Percentiles rank a stretch among this genome's conserved stretches.
Conservation (phyloP, 1,140 invertebrate species). For the Phortica variegata region DNA sequence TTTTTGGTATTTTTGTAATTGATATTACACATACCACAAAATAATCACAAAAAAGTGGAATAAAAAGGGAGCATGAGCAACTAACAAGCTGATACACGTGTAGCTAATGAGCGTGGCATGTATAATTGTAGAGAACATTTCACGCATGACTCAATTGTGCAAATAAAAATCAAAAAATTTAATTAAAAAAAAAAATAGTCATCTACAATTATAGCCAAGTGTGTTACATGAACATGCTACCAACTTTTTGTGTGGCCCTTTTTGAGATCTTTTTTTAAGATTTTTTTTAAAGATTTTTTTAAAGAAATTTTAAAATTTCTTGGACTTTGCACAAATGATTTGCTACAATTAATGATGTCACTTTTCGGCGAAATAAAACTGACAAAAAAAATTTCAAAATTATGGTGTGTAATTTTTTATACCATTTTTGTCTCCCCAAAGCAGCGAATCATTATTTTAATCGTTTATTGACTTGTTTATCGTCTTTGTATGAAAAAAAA, state of each 20-base stretch:
- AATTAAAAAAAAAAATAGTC: no score
- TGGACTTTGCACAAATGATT: no score
- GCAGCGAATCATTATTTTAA: slow-evolving; percentile 45
- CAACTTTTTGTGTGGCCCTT: no score
- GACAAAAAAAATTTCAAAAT: slow-evolving; percentile 32
- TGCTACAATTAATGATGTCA: slow-evolving; percentile 39
- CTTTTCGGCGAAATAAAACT: slow-evolving; percentile 23
- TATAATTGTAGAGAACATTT: no score
- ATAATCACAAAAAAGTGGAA: no score
- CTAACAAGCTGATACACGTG: slow-evolving; percentile 34
- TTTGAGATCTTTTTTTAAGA: no score
- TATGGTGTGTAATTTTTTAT: background rate
- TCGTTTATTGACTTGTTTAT: slow-evolving; percentile 56
- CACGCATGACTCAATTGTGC: slow-evolving; percentile 41
- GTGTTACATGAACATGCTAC: no score
- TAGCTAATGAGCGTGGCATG: slow-evolving; percentile 50
- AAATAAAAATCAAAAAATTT: no score
- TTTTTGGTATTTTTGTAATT: slow-evolving; percentile 54
- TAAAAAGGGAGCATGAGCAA: no score
- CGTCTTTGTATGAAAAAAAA: slow-evolving; percentile 27
- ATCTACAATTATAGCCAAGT: no score
- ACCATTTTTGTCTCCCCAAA: slow-evolving; percentile 16
- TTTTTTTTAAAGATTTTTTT: slow-evolving; percentile 9
- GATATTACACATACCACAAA: slow-evolving; percentile 52
- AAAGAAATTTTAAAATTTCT: no score